phyloP scores from a whole-genome alignment of 2,797 vertebrate species.

The Falco concolor region DNA sequence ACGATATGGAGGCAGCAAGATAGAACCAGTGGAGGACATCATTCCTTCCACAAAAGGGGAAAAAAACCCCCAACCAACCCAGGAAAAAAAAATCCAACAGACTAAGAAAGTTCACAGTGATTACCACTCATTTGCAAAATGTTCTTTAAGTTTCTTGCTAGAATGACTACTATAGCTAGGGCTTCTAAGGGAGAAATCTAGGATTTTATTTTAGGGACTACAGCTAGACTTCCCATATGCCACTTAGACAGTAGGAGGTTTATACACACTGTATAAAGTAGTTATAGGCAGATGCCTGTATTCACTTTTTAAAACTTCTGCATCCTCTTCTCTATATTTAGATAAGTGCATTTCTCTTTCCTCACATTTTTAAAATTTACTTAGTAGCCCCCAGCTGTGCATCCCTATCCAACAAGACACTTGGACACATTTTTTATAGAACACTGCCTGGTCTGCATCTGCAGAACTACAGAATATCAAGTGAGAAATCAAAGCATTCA shows the following conservation, averaged over 20 bases:
- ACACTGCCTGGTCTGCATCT: neutral
- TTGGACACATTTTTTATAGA: neutral
- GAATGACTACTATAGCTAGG: neutral
- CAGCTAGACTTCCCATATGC: constrained; percentile 48
- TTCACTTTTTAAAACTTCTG: neutral
- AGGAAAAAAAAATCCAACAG: neutral
- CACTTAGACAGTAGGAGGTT: constrained; percentile 14
- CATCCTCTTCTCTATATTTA: neutral
- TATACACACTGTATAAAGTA: neutral
- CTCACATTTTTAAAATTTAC: neutral
- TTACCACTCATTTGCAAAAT: neutral
- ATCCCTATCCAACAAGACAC: neutral
- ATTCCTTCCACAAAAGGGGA: neutral
- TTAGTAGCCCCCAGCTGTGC: neutral
- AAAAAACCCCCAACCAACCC: neutral
- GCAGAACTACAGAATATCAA: neutral
- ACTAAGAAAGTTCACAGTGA: neutral
- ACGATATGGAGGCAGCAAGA: accelerated
- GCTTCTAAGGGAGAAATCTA: neutral
- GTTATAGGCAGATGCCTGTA: neutral
- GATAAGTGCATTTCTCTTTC: neutral
- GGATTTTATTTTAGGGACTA: constrained; percentile 35
- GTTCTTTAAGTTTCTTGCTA: neutral
- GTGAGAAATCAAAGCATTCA: neutral
- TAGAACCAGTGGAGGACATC: neutral